Evolutionary conservation across 2,113 vertebrate genomes (phyloP), one percentile per base, ranked within the genome.

Genomic region (Aviceda subcristata): DNA sequence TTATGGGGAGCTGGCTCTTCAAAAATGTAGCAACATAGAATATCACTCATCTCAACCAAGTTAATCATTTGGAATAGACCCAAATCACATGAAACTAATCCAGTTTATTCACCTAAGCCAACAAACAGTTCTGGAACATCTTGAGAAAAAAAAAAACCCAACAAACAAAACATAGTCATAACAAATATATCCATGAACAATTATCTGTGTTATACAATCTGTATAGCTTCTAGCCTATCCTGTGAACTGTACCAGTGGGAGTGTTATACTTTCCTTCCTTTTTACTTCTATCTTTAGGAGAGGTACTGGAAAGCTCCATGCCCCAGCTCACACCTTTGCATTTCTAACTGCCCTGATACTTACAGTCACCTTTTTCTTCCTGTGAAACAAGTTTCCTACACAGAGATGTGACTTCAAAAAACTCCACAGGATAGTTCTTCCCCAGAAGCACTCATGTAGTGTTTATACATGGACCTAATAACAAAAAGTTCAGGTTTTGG

Each of bases 391-490:
- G 4, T 76, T 60, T 73, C 6, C 7, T 45, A 15, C 5, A 71
- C 0, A 53, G 38, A 90, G 10, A 53, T 51, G 4, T 21, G 51
- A n/a, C 11, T 41, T 85, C 14, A 55, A 34, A 74, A 71, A 57
- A 1, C 6, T 60, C 26, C 5, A 17, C 2, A 36, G 8, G 11
- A 24, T 3, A 7, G 9, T 39, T 39, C 3, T 29, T 20, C 3
- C 51, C 51, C 51, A 3, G 19, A 56, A 30, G 2, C 5, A n/a
- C 15, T 75, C 15, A 48, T 0, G 0, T 4, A 34, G 3, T 32
- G 5, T 57, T 53, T 71, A 34, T 17, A 24, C 5, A 15, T 0
- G 0, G 13, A 79, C 9, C 2, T 15, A 79, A 24, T 21, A 38
- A 57, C 2, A 43, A 56, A 60, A 88, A 13, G 3, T 9, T 69